Evolutionary conservation across 2,797 vertebrate species (phyloP).

Genomic region (Chrosomus eos): DNA sequence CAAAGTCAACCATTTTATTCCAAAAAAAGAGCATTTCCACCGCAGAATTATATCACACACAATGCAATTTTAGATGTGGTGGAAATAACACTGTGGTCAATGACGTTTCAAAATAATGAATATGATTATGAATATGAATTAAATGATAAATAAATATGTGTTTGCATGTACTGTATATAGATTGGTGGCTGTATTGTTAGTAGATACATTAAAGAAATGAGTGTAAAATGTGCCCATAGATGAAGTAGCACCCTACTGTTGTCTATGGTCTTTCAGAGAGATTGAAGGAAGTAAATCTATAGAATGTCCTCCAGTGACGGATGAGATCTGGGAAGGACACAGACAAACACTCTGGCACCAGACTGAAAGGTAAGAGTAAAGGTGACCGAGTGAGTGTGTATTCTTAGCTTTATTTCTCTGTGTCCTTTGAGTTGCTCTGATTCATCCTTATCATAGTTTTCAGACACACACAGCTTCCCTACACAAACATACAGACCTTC

Average conservation of each 20-base stretch:
- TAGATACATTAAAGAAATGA: background rate
- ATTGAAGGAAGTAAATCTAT: background rate
- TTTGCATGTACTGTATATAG: background rate
- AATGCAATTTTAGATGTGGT: background rate
- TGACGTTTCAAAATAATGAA: background rate
- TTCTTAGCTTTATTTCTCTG: constrained; percentile 2
- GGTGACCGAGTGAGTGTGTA: constrained; percentile 26
- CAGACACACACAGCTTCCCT: constrained; percentile 11
- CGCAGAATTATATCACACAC: background rate
- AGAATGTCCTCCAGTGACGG: constrained; percentile 20
- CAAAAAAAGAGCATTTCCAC: background rate
- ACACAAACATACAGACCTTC: background rate
- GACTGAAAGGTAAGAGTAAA: constrained; percentile 31
- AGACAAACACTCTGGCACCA: constrained; percentile 26
- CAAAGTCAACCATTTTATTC: background rate
- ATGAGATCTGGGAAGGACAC: constrained; percentile 20
- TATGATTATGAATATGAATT: too few relatives aligned
- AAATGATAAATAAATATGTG: background rate
- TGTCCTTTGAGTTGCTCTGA: constrained; percentile 29
- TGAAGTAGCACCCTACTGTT: background rate
- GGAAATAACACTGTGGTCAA: background rate
- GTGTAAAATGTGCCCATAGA: background rate
- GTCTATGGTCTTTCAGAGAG: background rate
- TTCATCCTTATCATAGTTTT: constrained; percentile 36
- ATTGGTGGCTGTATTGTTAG: background rate